Percentiles rank a stretch among this genome's conserved stretches.
Evolutionary conservation across 2,888 invertebrate genomes (phyloP).

Genomic region (Nemotelus pantherinus): DNA sequence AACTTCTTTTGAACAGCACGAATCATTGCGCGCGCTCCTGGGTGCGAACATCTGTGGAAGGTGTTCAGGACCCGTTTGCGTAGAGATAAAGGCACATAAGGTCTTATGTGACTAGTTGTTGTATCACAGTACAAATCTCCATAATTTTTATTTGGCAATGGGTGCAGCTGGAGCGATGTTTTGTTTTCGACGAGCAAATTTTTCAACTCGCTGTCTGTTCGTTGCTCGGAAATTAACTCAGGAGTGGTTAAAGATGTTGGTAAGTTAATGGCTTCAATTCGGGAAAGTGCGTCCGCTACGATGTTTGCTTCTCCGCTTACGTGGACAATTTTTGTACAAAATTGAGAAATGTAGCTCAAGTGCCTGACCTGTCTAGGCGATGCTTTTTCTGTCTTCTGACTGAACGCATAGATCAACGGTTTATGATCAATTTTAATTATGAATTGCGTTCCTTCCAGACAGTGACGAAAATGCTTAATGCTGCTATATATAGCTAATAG

Average conservation of each 20-base stretch:
- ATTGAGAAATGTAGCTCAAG: neutral
- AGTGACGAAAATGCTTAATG: too few species aligned
- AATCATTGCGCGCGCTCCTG: neutral
- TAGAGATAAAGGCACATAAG: neutral
- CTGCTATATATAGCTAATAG: too few species aligned
- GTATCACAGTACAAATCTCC: neutral
- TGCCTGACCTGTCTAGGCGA: neutral
- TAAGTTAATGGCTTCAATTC: neutral
- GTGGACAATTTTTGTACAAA: neutral
- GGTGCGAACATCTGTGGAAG: neutral
- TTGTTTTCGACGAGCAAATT: neutral
- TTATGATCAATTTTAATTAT: neutral
- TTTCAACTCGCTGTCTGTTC: neutral
- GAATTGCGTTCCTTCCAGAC: neutral
- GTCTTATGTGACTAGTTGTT: neutral
- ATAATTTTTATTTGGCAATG: neutral
- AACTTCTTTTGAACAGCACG: neutral
- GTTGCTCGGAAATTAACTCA: neutral
- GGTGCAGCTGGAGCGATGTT: neutral
- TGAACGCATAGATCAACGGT: neutral
- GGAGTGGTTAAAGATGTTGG: neutral
- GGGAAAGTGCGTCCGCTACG: neutral
- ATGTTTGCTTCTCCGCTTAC: neutral
- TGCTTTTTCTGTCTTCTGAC: neutral
- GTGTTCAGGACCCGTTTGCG: neutral